Evolutionary conservation across 2,113 vertebrate species (phyloP).

Genomic region (Chlorocebus sabaeus): DNA sequence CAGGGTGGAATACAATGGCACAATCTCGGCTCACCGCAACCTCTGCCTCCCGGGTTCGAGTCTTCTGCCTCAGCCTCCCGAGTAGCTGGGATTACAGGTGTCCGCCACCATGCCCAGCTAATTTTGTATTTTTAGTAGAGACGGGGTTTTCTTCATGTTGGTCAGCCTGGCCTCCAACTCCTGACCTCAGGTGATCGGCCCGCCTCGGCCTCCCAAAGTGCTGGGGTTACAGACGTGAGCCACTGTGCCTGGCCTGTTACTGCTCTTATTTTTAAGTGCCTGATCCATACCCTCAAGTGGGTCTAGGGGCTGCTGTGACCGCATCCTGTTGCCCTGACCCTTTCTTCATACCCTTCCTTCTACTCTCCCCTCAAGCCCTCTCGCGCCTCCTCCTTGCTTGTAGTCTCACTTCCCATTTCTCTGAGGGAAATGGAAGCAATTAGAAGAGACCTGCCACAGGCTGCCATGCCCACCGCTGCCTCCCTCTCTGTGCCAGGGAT

Average conservation of each 20-base stretch:
- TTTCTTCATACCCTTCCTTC: background rate
- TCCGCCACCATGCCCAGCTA: too few relatives aligned
- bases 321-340: background rate
- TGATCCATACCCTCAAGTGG: too few relatives aligned
- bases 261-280: background rate
- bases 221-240: background rate
- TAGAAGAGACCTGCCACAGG: background rate
- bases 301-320: background rate
- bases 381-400: background rate
- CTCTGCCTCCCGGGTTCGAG: too few relatives aligned
- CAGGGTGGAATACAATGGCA: too few relatives aligned
- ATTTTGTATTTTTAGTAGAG: too few relatives aligned
- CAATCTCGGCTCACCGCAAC: too few relatives aligned
- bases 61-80: too few relatives aligned
- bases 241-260: fast-evolving
- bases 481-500: background rate
- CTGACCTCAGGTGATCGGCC: too few relatives aligned
- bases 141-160: too few relatives aligned
- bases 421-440: background rate
- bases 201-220: background rate
- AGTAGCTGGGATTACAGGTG: too few relatives aligned
- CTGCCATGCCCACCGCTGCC: background rate
- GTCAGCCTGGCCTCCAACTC: too few relatives aligned
- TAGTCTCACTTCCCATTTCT: background rate
- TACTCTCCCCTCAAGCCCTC: background rate